Evolutionary conservation across 2,113 vertebrate species (phyloP).

Genomic region (Leucoraja erinaceus): DNA sequence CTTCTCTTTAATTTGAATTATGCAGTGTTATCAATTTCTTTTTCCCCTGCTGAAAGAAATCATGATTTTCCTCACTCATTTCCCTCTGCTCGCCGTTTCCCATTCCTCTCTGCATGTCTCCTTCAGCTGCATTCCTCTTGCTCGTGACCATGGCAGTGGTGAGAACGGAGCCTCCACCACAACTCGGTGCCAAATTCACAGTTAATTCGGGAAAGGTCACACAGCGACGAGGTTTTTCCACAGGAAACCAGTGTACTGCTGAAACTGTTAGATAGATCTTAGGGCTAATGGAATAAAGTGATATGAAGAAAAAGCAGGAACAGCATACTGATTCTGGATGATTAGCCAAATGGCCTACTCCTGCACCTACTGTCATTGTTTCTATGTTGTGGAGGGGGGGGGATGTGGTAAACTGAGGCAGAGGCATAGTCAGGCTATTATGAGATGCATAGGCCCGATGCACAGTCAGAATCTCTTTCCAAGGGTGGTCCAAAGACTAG

Average conservation of each 20-base stretch:
- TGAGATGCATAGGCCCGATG: too few species aligned
- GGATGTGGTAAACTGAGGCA: too few species aligned
- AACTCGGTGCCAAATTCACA: not conserved
- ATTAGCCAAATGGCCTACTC: too few species aligned
- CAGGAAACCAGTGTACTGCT: not conserved
- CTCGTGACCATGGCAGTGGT: not conserved
- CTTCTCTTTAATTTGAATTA: slow-evolving; percentile 35
- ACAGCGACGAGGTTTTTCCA: too few species aligned
- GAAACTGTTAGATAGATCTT: not conserved
- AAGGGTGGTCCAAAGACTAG: too few species aligned
- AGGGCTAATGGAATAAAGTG: too few species aligned
- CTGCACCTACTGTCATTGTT: too few species aligned
- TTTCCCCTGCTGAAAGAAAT: slow-evolving; percentile 35
- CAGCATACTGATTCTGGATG: too few species aligned
- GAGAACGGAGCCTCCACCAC: not conserved
- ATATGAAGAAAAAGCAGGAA: too few species aligned
- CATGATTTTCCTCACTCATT: not conserved
- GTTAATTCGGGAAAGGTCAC: not conserved
- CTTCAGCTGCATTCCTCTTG: not conserved
- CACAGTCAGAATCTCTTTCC: too few species aligned
- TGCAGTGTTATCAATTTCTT: slow-evolving; percentile 43
- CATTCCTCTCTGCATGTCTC: not conserved
- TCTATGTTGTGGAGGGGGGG: too few species aligned
- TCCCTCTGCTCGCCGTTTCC: not conserved
- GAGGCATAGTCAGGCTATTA: too few species aligned